phyloP scores from a whole-genome alignment of 2,888 invertebrate species.

The Meandrusa payeni region DNA sequence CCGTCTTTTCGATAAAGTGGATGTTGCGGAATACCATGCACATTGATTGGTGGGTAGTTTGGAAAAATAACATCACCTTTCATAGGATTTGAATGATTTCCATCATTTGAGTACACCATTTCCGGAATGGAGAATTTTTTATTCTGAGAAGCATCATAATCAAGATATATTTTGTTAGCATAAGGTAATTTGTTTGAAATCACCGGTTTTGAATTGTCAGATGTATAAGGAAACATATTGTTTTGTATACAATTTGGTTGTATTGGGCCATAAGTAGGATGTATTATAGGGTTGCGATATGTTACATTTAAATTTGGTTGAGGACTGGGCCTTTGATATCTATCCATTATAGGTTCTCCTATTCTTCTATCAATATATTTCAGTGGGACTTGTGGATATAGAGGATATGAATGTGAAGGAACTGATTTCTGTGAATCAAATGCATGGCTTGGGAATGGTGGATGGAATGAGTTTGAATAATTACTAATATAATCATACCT shows the following conservation, averaged over 20 bases:
- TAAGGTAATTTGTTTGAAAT: slow-evolving; percentile 56
- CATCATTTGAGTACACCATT: slow-evolving; percentile 58
- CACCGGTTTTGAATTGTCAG: slow-evolving; percentile 50
- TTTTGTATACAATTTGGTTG: slow-evolving; percentile 55
- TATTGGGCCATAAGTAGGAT: slow-evolving; percentile 56
- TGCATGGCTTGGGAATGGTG: slow-evolving; percentile 56
- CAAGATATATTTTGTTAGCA: slow-evolving; percentile 58
- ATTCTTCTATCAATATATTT: slow-evolving; percentile 65
- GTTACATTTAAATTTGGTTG: slow-evolving; percentile 52
- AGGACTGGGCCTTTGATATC: slow-evolving; percentile 58
- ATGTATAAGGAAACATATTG: slow-evolving; percentile 56
- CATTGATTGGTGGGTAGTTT: slow-evolving; percentile 52
- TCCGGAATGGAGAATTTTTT: slow-evolving; percentile 55
- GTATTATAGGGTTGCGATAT: slow-evolving; percentile 59
- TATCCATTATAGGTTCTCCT: slow-evolving; percentile 56
- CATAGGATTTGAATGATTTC: slow-evolving; percentile 46
- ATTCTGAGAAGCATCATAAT: slow-evolving; percentile 54
- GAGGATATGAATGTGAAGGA: slow-evolving; percentile 53
- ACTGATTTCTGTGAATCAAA: slow-evolving; percentile 63
- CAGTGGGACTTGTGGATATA: slow-evolving; percentile 54
- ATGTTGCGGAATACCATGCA: slow-evolving; percentile 51
- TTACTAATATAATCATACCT: slow-evolving; percentile 74
- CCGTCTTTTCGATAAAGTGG: slow-evolving; percentile 62
- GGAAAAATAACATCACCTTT: slow-evolving; percentile 56
- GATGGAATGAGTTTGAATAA: slow-evolving; percentile 62